Evolutionary conservation across 2,797 vertebrate species (phyloP).

Genomic region (Myiotriccus ornatus): DNA sequence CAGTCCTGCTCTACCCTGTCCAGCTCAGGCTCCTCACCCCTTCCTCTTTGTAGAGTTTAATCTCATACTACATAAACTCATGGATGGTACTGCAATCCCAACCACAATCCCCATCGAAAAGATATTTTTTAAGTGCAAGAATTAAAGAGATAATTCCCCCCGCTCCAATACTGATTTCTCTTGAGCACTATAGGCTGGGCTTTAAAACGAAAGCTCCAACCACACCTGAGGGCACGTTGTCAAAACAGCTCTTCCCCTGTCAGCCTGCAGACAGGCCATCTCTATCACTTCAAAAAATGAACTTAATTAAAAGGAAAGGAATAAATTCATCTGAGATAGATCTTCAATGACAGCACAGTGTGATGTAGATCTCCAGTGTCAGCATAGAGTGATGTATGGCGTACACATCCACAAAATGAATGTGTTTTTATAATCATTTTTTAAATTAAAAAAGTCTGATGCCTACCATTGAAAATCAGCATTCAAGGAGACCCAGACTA

Average conservation of each 20-base stretch:
- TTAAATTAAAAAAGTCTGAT: not conserved
- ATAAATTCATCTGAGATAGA: not conserved
- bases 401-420: not conserved
- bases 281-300: conserved; percentile 6
- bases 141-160: not conserved
- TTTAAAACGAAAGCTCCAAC: not conserved
- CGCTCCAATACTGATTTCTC: not conserved
- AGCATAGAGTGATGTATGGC: not conserved
- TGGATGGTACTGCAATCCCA: not conserved
- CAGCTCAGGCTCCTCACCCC: not conserved
- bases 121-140: not conserved
- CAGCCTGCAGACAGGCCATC: not conserved
- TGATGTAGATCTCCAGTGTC: not conserved
- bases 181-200: not conserved
- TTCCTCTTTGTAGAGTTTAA: not conserved
- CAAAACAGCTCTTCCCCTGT: not conserved
- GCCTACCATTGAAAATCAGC: not conserved
- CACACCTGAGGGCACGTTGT: not conserved
- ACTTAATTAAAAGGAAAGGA: conserved; percentile 38
- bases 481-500: not conserved
- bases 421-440: not conserved
- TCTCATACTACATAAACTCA: not conserved
- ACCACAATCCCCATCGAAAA: not conserved
- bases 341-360: not conserved
- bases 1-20: not conserved